Percentiles rank a stretch among this genome's conserved stretches.
phyloP scores from a whole-genome alignment of 2,888 invertebrate genomes.

The Octodonta nipae region DNA sequence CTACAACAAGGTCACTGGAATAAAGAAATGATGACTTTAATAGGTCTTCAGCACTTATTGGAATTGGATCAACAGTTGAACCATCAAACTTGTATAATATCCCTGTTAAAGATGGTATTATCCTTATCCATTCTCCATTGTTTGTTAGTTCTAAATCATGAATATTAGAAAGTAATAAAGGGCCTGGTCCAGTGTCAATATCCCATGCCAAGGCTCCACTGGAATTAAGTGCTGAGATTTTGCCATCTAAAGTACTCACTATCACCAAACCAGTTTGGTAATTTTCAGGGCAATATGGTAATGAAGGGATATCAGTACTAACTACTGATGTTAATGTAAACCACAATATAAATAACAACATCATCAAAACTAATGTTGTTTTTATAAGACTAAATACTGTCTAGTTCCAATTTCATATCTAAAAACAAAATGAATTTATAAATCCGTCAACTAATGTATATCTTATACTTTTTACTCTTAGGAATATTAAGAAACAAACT shows the following conservation, averaged over 20 bases:
- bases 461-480: no score
- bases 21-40: conserved; percentile 78
- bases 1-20: conserved; percentile 71
- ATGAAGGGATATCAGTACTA: conserved; percentile 13
- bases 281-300: conserved; percentile 19
- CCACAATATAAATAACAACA: no score
- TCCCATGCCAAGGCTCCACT: conserved; percentile 64
- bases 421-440: no score
- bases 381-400: no score
- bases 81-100: conserved; percentile 85
- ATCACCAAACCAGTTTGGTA: conserved; percentile 44
- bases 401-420: no score
- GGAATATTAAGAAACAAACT: no score
- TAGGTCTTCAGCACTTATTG: conserved; percentile 74
- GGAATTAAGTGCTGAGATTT: conserved; percentile 66
- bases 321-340: neutral
- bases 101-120: conserved; percentile 88
- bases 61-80: conserved; percentile 71
- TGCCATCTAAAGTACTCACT: conserved; percentile 84
- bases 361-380: no score
- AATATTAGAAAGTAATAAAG: conserved; percentile 77
- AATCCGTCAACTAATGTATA: no score
- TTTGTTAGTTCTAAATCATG: conserved; percentile 76
- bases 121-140: conserved; percentile 71
- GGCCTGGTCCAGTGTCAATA: conserved; percentile 57